A percentile compares a stretch with the other conserved stretches of the same genome.
Evolutionary conservation across 2,797 vertebrate species (phyloP).

Genomic region (Mormyrops boulengeri): DNA sequence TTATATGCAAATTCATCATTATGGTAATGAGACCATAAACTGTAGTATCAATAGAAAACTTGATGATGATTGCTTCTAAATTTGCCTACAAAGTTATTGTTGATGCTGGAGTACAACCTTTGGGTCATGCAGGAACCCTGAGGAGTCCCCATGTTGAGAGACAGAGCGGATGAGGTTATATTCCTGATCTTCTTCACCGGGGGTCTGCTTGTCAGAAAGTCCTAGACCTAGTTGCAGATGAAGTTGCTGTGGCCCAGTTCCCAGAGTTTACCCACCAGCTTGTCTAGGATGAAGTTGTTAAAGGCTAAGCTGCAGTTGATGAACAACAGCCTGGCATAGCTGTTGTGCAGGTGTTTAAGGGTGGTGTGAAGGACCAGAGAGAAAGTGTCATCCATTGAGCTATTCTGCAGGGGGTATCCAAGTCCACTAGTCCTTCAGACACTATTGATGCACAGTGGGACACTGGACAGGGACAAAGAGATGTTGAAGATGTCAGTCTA

Average conservation of each 20-base stretch:
- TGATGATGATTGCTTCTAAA: background rate
- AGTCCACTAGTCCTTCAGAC: background rate
- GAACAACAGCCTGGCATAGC: background rate
- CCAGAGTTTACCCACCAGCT: background rate
- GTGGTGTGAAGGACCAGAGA: background rate
- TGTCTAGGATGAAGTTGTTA: background rate
- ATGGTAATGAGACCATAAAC: background rate
- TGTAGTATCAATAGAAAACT: background rate
- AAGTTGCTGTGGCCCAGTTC: background rate
- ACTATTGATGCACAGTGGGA: background rate
- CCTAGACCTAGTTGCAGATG: background rate
- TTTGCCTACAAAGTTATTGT: background rate
- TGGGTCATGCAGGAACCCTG: background rate
- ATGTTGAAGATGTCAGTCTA: background rate
- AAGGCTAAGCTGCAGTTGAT: background rate
- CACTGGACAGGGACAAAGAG: background rate
- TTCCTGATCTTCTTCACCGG: background rate
- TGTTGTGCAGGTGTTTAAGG: background rate
- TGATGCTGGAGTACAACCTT: background rate
- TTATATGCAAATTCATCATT: background rate
- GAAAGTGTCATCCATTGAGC: background rate
- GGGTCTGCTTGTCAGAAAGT: conserved; percentile 4
- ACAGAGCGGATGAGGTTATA: background rate
- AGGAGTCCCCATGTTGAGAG: background rate
- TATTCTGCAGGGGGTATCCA: background rate